Conservation (phyloP, 2,888 invertebrate species). For the Lacanobia oleracea region DNA sequence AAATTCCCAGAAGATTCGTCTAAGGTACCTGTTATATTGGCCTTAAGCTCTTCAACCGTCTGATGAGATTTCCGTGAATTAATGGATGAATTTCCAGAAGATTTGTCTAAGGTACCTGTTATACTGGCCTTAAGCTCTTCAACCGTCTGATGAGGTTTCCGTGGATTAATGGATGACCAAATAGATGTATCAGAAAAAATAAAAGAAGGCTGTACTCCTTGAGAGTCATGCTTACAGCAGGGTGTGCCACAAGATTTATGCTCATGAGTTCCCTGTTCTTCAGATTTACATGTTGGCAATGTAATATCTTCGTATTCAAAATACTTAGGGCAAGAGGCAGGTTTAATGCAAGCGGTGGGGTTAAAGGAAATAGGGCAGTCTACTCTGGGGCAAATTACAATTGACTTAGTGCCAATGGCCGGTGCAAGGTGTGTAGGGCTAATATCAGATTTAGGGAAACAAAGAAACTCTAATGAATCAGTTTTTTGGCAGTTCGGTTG, state of each 20-base stretch:
- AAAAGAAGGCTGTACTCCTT: not conserved
- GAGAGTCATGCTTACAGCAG: constrained; percentile 6
- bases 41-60: constrained; percentile 12
- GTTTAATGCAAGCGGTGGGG: not conserved
- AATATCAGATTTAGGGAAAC: not conserved
- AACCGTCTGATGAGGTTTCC: constrained; percentile 10
- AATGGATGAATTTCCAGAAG: not conserved
- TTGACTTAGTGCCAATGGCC: not conserved
- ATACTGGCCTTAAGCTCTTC: constrained; percentile 10
- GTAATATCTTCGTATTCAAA: not conserved
- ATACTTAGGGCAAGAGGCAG: not conserved
- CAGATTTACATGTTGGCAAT: constrained; percentile 13
- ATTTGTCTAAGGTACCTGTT: constrained; percentile 6
- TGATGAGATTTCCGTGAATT: constrained; percentile 6
- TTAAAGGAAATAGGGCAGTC: constrained; percentile 6
- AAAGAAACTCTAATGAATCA: not conserved
- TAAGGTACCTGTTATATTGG: not conserved
- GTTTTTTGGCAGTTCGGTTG: not conserved
- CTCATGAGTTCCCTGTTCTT: constrained; percentile 5
- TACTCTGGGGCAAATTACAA: constrained; percentile 6
- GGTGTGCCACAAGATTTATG: constrained; percentile 3
- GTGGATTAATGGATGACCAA: constrained; percentile 2
- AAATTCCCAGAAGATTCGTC: constrained; percentile 7
- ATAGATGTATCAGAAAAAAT: constrained; percentile 16
- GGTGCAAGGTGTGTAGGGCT: not conserved